These are phyloP conservation scores for Macroramphosus scolopax DNA, from an alignment of 2,797 vertebrate species.

Conservation along the genomic window DNA sequence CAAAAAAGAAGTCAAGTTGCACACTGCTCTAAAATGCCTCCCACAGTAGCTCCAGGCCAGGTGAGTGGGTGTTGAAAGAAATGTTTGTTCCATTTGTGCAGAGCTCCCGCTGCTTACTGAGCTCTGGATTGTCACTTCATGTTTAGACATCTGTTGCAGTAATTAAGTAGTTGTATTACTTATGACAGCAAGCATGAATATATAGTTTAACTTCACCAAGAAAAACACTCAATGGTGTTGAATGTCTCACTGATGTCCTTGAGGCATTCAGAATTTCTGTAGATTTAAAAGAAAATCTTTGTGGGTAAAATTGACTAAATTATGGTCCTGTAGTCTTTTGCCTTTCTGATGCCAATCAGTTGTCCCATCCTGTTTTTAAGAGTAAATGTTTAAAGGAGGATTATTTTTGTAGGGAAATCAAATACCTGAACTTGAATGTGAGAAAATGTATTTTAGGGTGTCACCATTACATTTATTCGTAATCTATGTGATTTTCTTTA, in stretches of 20 bases:
- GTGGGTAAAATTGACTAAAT: background rate
- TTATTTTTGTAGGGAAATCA: too few species aligned
- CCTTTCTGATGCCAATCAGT: background rate
- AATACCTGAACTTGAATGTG: too few species aligned
- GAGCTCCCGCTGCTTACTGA: conserved; percentile 5
- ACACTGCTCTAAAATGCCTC: conserved; percentile 88
- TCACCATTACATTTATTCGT: too few species aligned
- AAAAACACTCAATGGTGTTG: background rate
- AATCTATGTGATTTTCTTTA: too few species aligned
- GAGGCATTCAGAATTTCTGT: conserved; percentile 1
- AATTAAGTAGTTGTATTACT: background rate
- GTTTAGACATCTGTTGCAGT: conserved; percentile 1
- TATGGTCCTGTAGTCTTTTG: background rate
- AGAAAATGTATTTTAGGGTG: too few species aligned
- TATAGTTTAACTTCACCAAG: background rate
- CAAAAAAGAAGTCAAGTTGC: conserved; percentile 95
- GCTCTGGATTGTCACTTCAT: conserved; percentile 10
- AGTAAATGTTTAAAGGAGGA: too few species aligned
- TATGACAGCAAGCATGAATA: background rate
- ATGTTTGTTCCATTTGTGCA: conserved; percentile 32
- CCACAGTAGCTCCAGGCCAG: conserved; percentile 92
- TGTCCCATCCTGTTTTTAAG: background rate
- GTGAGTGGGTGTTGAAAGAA: conserved; percentile 72
- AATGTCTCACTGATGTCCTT: background rate
- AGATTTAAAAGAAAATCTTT: conserved; percentile 5